Base-by-base conservation (phyloP, 1,140 invertebrate species). In the Tachypleus tridentatus region DNA sequence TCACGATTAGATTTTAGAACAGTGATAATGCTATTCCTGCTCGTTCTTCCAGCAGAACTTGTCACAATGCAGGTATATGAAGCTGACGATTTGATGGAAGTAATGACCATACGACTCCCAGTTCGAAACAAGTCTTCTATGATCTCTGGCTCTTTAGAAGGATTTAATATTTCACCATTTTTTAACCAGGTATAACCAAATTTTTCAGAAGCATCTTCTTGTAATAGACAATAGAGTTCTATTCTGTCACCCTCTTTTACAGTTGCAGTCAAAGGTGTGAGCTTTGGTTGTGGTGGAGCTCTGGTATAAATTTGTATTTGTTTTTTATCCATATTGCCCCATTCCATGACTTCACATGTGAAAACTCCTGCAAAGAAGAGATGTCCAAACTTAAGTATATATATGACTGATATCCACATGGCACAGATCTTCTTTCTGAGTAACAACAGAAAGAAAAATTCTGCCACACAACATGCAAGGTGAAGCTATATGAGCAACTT, bases 151-250 rank as follows among this genome's bases (percentile, higher is more conserved):
- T 69, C 70, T 4, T 51, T 56, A 29, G 59, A 64, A 4, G 69
- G 66, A 56, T 67, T 67, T 10, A 72, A 61, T 8, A 72, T 65
- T 9, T 67, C 11, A 5, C 67, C 69, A 50, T 72, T 70, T 63
- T 71, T 72, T 4, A 70, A 51, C 71, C 71, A 72, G 49, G 64
- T 70, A 60, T 71, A 72, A 4, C 71, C 70, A 50, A 71, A 70
- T 8, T 63, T 57, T 3, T 61, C 60, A 56, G 65, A 61, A 0
- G 62, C 56, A 29, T 67, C 65, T 10, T 68, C 66, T 10, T 54
- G 50, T 4, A 67, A 64, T 5, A 69, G 47, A 47, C 70, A 71
- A n/a, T 61, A 69, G 60, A 71, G 67, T 3, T 66, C 62, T 5
- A 71, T 9, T 9, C 60, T 48, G 4, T 70, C 62, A 4, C 65